Percentiles rank a stretch among this genome's conserved stretches.
These are phyloP conservation scores for Turritopsis rubra DNA, from an alignment of 30 jellyfish, hydroid and myxozoan genomes.

Conservation along the genomic window DNA sequence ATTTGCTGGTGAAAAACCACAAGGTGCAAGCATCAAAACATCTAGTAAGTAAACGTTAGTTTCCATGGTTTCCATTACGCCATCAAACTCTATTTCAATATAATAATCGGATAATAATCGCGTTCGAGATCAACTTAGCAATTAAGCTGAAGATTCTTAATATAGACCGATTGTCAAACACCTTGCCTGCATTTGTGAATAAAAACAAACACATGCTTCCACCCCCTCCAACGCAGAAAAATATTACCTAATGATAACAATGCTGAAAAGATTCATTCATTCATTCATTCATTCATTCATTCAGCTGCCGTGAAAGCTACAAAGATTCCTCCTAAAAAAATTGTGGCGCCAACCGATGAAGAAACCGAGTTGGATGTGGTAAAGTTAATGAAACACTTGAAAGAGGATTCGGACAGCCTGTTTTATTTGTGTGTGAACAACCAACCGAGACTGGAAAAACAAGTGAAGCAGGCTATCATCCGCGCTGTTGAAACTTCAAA, in stretches of 20 bases:
- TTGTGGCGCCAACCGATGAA: conserved; percentile 24
- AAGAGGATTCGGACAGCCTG: conserved; percentile 27
- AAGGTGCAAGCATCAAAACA: conserved; percentile 27
- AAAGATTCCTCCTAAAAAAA: neutral
- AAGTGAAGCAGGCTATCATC: neutral
- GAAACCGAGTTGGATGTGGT: conserved; percentile 39
- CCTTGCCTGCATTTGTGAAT: too few species aligned
- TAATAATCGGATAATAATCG: too few species aligned
- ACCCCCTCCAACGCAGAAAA: too few species aligned
- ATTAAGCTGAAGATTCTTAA: too few species aligned
- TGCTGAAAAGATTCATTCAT: too few species aligned
- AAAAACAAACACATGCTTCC: too few species aligned
- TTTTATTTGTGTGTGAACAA: conserved; percentile 31
- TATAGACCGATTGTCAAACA: too few species aligned
- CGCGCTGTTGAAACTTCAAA: conserved; percentile 19
- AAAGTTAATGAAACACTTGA: conserved; percentile 20
- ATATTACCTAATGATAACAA: too few species aligned
- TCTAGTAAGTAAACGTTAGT: conserved; percentile 12
- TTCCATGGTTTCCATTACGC: too few species aligned
- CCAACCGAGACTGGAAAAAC: conserved; percentile 32
- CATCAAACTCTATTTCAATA: too few species aligned
- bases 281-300: neutral
- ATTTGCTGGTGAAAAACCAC: conserved; percentile 42
- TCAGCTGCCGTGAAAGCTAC: conserved; percentile 33
- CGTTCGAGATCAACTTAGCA: too few species aligned